Percentiles rank a stretch among this genome's conserved stretches.
These are phyloP conservation scores for Nestor notabilis DNA, from an alignment of 2,113 vertebrate genomes.

Conservation along the genomic window DNA sequence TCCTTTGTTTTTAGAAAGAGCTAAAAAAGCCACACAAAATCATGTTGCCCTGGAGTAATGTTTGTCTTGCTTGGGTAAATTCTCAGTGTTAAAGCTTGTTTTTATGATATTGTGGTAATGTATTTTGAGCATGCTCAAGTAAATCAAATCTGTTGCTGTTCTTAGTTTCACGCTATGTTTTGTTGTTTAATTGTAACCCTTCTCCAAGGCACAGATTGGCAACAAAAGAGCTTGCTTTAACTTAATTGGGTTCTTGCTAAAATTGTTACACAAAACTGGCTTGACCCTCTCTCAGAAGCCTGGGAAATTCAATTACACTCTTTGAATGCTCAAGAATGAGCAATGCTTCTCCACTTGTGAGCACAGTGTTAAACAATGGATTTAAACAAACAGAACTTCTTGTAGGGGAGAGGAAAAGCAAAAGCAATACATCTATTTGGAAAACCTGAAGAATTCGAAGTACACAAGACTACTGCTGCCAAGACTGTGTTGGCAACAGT, in stretches of 20 bases:
- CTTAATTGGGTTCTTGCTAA: conserved; percentile 39
- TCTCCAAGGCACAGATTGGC: conserved; percentile 11
- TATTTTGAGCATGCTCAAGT: conserved; percentile 7
- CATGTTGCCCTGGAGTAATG: not conserved
- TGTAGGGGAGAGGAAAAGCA: conserved; percentile 19
- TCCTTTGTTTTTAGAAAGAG: not conserved
- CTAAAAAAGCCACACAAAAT: not conserved
- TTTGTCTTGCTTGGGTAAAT: conserved; percentile 47
- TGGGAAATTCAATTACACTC: conserved; percentile 26
- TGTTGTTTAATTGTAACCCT: conserved; percentile 40
- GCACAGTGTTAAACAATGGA: conserved; percentile 35
- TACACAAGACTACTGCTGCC: conserved; percentile 31
- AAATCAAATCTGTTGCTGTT: conserved; percentile 21
- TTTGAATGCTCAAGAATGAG: conserved; percentile 48
- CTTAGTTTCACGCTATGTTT: conserved; percentile 9
- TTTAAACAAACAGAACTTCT: conserved; percentile 54
- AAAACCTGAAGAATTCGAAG: conserved; percentile 45
- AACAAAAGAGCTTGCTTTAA: conserved; percentile 13
- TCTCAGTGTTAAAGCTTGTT: conserved; percentile 14
- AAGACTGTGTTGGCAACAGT: conserved; percentile 15
- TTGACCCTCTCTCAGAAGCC: conserved; percentile 55
- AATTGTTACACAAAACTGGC: conserved; percentile 41
- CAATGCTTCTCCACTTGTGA: not conserved
- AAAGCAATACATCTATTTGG: conserved; percentile 24
- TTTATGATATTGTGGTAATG: not conserved